A percentile compares a stretch with the other conserved stretches of the same genome.
Evolutionary conservation across 2,797 vertebrate species (phyloP).

Genomic region (Alauda arvensis): DNA sequence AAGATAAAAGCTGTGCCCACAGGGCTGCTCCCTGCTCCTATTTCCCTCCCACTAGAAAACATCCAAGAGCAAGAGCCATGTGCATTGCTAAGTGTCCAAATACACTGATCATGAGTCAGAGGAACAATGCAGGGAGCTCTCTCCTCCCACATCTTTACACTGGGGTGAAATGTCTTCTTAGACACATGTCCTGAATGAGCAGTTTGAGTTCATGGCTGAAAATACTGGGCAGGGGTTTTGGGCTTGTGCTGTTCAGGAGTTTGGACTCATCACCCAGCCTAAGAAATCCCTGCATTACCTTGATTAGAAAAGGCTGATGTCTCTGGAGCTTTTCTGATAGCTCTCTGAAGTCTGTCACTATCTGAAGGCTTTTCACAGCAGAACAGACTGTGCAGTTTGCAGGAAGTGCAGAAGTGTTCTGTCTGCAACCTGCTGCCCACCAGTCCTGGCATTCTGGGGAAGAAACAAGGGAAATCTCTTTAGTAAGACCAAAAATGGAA

Average conservation of each 20-base stretch:
- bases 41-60: neutral
- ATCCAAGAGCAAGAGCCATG: neutral
- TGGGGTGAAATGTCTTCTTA: neutral
- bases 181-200: neutral
- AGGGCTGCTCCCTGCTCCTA: neutral
- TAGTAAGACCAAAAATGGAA: neutral
- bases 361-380: slow-evolving; percentile 55
- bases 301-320: slow-evolving; percentile 84
- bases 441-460: slow-evolving; percentile 68
- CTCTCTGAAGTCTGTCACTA: slow-evolving; percentile 50
- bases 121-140: neutral
- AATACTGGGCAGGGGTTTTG: neutral
- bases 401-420: slow-evolving; percentile 55
- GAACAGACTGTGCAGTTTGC: slow-evolving; percentile 71
- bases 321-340: slow-evolving; percentile 66
- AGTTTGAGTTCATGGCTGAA: neutral
- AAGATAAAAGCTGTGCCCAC: neutral
- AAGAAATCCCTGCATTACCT: slow-evolving; percentile 71
- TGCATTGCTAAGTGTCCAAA: neutral
- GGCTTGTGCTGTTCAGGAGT: neutral
- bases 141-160: neutral
- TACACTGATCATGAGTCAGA: neutral
- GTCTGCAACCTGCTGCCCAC: slow-evolving; percentile 63
- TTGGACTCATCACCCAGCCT: neutral
- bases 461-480: neutral